Evolutionary conservation across 2,797 vertebrate genomes (phyloP).

Genomic region (Sciaenops ocellatus): DNA sequence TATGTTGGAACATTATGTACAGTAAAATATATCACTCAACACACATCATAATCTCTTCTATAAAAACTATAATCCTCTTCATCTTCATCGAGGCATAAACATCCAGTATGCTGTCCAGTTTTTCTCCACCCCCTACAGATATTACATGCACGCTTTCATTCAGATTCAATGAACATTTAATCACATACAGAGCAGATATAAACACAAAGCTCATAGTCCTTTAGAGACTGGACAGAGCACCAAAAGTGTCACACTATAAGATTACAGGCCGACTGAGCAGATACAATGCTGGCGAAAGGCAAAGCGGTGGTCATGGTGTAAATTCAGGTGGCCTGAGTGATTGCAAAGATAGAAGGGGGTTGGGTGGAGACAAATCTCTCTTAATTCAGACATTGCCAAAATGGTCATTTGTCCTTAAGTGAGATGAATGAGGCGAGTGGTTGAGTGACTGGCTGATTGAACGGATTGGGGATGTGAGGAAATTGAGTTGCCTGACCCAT

Average conservation of each 20-base stretch:
- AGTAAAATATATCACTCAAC: conserved; percentile 37
- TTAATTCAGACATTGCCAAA: conserved; percentile 84
- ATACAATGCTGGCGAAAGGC: conserved; percentile 61
- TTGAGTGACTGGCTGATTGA: conserved; percentile 83
- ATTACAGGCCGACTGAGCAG: conserved; percentile 39
- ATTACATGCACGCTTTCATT: conserved; percentile 51
- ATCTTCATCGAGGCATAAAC: conserved; percentile 63
- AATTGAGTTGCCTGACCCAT: conserved; percentile 81
- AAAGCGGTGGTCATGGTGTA: conserved; percentile 36
- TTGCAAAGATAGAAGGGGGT: conserved; percentile 31
- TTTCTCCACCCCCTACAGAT: conserved; percentile 60
- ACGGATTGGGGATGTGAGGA: conserved; percentile 71
- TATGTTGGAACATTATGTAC: conserved; percentile 16
- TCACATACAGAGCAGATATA: conserved; percentile 64
- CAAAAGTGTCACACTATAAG: conserved; percentile 27
- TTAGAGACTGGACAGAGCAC: conserved; percentile 33
- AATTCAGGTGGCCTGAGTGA: conserved; percentile 67
- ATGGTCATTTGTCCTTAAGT: conserved; percentile 83
- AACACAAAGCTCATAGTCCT: conserved; percentile 46
- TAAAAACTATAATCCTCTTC: conserved; percentile 66
- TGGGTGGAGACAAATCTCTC: conserved; percentile 76
- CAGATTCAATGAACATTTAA: conserved; percentile 69
- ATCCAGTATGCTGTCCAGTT: conserved; percentile 58
- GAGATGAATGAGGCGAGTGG: conserved; percentile 85
- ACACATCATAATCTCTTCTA: conserved; percentile 53